Base-by-base conservation (phyloP, 2,113 vertebrate species). In the Saguinus imperator region DNA sequence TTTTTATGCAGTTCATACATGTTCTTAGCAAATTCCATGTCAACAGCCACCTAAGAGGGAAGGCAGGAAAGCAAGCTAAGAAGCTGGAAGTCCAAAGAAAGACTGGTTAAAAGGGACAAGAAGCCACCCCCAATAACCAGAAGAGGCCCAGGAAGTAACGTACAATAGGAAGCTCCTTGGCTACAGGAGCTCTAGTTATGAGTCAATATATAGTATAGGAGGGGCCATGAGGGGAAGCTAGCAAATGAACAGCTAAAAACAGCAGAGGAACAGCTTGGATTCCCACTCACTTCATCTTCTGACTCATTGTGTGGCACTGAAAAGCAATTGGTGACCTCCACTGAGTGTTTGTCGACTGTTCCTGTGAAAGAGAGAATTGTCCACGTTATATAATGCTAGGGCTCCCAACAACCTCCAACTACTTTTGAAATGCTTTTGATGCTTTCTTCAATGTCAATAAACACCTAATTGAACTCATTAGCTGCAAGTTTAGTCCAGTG, bases 1-100 rank as follows among this genome's bases (percentile, higher is more conserved):
- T 99, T 99, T 98, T 99, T 99, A 98, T 99, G 99, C 40, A 99
- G 97, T 96, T 99, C 99, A 27, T 99, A 99, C 99, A 99, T 99
- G 98, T 99, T 99, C 98, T 99, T 99, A 35, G 99, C 99, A 82
- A 99, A 99, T 96, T 99, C 99, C 99, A 99, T 99, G 97, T 99
- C 99, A 89, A 99, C 99, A 12, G 99, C 99, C 91, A 99, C 99
- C 99, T 99, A 96, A 16, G 55, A 87, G 72, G 94, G 0, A 57
- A 89, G 43, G 95, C 27, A 91, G 70, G 7, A 96, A 77, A 90
- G 61, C 21, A 91, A 27, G 57, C 40, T 96, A 58, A 84, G 61
- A 95, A 92, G 93, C 4, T 27, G 80, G 8, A 86, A 95, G 72
- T 37, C 23, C 68, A 86, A 0, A 91, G 48, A 25, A 82, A 68